These are phyloP conservation scores for Melanotaenia parkinsoni DNA, from an alignment of 2,797 vertebrate species.

Conservation along the genomic window DNA sequence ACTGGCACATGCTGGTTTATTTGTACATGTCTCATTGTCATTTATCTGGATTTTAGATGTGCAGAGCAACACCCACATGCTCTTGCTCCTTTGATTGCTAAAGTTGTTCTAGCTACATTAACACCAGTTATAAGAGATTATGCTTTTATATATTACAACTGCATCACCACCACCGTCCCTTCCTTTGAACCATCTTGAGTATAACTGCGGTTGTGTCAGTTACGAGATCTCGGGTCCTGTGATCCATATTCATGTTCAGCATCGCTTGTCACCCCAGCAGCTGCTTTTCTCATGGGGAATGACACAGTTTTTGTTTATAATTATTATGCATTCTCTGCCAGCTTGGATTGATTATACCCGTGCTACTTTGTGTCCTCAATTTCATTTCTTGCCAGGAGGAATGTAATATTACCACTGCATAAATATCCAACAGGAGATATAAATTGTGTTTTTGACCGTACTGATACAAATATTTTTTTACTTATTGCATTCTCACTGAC, in stretches of 20 bases:
- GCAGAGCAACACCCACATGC: conserved; percentile 10
- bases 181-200: conserved; percentile 38
- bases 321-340: conserved; percentile 71
- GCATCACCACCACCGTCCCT: conserved; percentile 20
- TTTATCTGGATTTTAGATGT: conserved; percentile 30
- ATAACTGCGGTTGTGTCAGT: conserved; percentile 56
- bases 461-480: conserved; percentile 29
- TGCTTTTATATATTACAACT: conserved; percentile 14
- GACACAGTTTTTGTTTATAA: conserved; percentile 78
- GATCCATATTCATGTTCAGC: conserved; percentile 78
- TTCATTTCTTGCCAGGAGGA: conserved; percentile 64
- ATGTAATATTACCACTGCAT: conserved; percentile 37
- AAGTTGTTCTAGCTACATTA: conserved; percentile 21
- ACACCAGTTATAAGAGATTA: not conserved
- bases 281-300: conserved; percentile 67
- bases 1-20: conserved; percentile 21
- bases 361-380: conserved; percentile 66
- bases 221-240: conserved; percentile 61
- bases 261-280: conserved; percentile 68
- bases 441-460: conserved; percentile 32
- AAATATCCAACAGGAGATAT: conserved; percentile 26
- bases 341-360: conserved; percentile 71
- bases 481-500: conserved; percentile 31
- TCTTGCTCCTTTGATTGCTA: conserved; percentile 15
- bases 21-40: conserved; percentile 6